Base-by-base conservation (phyloP, 2,113 vertebrate genomes). In the Carassius gibelio region DNA sequence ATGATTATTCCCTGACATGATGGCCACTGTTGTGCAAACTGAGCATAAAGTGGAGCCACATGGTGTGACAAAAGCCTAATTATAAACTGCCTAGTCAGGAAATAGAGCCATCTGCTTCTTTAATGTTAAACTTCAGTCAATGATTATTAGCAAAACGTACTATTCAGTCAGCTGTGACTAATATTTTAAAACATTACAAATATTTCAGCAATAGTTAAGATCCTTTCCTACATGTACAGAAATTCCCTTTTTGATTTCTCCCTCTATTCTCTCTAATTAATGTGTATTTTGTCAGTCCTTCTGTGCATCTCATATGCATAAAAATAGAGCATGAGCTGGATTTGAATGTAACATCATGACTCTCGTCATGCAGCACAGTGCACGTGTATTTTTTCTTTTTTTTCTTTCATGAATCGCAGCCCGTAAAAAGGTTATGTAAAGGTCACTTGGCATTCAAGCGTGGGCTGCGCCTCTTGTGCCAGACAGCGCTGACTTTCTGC, bases 381-480 rank as follows among this genome's bases (percentile, higher is more conserved):
- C 38, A 64, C 5, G 9, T 48, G 45, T 11, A 11, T 10, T 9
- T 45, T 8, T 71, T 48, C 57, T 3, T 71, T 7, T 76, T 48
- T 13, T 62, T 26, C 3, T 8, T 23, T 19, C 57, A 64, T 48
- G 38, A 68, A 69, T 81, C 38, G 1, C 62, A 48, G 26, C 62
- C 4, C 38, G 69, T 81, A 81, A 68, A 85, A 85, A 81, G 66
- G 64, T 72, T 72, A 62, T 48, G 81, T 68, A 69, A 82, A 74
- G 84, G 77, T n/a, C 55, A 80, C 75, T 61, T 74, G 57, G 17
- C 57, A 72, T 71, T 59, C 80, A 13, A 34, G 79, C 2, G 30
- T 57, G 62, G 80, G 6, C 3, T 17, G 15, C 1, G 8, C 50
- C 50, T 64, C 38, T 23, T 81, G 61, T 64, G 78, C 14, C 76